Evolutionary conservation across 2,113 vertebrate species (phyloP).

Genomic region (Grammomys surdaster): DNA sequence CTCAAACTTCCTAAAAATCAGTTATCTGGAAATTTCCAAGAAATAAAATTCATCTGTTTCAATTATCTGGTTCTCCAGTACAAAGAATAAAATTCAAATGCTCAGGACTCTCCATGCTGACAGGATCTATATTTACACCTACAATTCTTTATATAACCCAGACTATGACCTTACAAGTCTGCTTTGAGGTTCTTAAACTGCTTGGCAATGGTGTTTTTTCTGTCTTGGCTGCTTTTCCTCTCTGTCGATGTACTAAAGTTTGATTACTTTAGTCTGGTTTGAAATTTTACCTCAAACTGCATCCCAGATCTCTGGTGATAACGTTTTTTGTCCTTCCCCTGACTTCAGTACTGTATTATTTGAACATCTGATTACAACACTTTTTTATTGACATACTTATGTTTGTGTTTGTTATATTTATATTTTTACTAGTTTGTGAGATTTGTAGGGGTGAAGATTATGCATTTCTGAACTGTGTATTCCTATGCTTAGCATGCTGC

Average conservation of each 20-base stretch:
- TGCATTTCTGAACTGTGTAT: conserved; percentile 21
- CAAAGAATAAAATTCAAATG: neutral
- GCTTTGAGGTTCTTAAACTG: neutral
- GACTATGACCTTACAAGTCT: neutral
- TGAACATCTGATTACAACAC: conserved; percentile 17
- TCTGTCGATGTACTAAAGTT: neutral
- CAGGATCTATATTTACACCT: neutral
- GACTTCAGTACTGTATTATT: neutral
- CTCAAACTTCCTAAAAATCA: conserved; percentile 51
- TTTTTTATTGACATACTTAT: neutral
- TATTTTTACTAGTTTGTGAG: conserved; percentile 32
- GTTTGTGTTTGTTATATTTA: neutral
- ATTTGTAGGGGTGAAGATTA: conserved; percentile 27
- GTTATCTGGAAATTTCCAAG: conserved; percentile 51
- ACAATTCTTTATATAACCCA: neutral
- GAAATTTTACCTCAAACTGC: conserved; percentile 23
- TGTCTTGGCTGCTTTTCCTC: conserved; percentile 7
- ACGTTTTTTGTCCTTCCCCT: neutral
- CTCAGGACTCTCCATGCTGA: neutral
- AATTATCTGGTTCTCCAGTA: conserved; percentile 19
- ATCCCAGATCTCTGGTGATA: neutral
- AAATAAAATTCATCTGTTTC: neutral
- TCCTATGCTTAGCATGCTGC: neutral
- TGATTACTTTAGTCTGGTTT: conserved; percentile 11
- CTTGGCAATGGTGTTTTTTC: neutral